Percentiles rank a stretch among this genome's conserved stretches.
Evolutionary conservation across 2,113 vertebrate species (phyloP).

Genomic region (Bufo bufo): DNA sequence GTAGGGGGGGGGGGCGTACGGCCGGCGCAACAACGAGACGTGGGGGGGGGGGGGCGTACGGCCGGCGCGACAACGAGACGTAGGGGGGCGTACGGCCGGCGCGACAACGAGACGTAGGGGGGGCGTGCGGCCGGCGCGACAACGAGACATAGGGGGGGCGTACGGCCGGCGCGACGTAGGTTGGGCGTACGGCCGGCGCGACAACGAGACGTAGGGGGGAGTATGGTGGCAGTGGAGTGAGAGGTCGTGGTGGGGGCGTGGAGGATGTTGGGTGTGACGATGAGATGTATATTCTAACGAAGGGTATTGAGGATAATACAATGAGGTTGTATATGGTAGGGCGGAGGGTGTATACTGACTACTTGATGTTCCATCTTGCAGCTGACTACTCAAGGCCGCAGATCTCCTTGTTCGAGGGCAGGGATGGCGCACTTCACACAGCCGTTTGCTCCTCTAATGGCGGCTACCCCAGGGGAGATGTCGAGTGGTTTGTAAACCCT

Average conservation of each 20-base stretch:
- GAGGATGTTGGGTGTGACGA: neutral
- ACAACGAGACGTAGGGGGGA: neutral
- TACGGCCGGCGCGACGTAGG: no score
- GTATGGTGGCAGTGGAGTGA: neutral
- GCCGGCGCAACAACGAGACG: no score
- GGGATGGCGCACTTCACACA: no score
- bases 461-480: neutral
- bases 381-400: neutral
- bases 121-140: no score
- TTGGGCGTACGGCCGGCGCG: no score
- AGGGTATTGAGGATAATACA: neutral
- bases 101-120: neutral
- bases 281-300: neutral
- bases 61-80: neutral
- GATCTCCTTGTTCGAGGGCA: neutral
- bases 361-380: neutral
- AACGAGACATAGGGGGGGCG: no score
- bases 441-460: neutral
- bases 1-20: no score
- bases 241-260: fast-evolving
- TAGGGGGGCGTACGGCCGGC: neutral
- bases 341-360: neutral
- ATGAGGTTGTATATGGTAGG: no score
- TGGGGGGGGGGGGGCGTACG: no score
- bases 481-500: neutral